These are phyloP conservation scores for Marcusenius ussheri DNA, from an alignment of 2,113 vertebrate genomes.

Conservation along the genomic window DNA sequence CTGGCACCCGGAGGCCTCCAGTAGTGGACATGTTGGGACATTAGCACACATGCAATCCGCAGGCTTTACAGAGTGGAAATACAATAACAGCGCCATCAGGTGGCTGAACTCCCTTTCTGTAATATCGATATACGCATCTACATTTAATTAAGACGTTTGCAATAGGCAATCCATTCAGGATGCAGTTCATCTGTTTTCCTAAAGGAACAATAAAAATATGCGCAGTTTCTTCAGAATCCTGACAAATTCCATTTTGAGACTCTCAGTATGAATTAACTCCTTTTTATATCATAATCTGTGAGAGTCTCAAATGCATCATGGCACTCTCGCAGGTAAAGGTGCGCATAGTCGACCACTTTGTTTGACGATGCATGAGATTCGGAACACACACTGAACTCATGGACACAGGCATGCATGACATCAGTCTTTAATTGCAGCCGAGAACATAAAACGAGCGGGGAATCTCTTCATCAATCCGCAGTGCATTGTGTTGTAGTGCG, in stretches of 20 bases:
- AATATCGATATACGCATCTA: neutral
- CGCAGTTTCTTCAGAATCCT: neutral
- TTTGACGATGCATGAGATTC: neutral
- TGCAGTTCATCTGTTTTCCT: neutral
- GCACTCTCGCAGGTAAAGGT: neutral
- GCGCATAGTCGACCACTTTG: neutral
- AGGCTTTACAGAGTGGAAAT: neutral
- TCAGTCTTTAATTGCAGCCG: neutral
- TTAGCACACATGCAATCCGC: neutral
- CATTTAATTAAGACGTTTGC: neutral
- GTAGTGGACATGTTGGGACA: neutral
- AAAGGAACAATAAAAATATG: neutral
- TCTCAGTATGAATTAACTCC: neutral
- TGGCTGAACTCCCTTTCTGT: neutral
- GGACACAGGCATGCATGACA: neutral
- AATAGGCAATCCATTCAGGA: neutral
- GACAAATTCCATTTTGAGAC: neutral
- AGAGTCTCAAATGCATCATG: neutral
- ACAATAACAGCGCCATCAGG: neutral
- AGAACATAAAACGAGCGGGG: neutral
- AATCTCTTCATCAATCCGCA: neutral
- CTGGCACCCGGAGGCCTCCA: neutral
- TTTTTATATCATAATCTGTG: neutral
- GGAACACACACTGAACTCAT: neutral
- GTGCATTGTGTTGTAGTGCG: neutral